Evolutionary conservation across 2,113 vertebrate genomes (phyloP).

Genomic region (Corythornis madagascariensis): DNA sequence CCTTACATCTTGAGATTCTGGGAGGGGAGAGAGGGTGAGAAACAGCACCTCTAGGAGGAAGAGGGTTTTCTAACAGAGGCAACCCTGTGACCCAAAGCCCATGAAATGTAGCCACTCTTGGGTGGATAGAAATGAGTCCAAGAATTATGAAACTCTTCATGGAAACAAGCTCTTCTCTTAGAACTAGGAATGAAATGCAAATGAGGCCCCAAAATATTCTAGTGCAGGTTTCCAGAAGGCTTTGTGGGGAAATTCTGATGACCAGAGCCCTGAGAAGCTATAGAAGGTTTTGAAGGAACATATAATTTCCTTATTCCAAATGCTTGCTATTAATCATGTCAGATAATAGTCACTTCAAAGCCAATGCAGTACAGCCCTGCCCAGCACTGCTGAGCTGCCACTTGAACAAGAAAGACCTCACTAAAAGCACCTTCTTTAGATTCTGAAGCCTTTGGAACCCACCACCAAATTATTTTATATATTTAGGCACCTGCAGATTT

Average conservation of each 20-base stretch:
- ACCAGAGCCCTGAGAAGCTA: background rate
- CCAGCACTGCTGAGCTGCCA: background rate
- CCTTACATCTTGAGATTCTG: background rate
- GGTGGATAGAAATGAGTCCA: background rate
- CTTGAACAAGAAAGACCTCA: background rate
- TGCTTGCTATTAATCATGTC: background rate
- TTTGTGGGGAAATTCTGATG: background rate
- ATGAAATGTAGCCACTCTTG: background rate
- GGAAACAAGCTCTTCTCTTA: background rate
- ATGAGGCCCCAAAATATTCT: background rate
- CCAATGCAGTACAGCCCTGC: too few relatives aligned
- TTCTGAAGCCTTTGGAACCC: background rate
- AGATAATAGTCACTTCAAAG: too few relatives aligned
- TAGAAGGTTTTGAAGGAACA: background rate
- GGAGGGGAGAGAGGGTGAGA: background rate
- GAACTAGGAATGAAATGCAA: background rate
- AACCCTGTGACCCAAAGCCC: background rate
- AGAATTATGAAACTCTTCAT: background rate
- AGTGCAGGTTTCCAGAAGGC: background rate
- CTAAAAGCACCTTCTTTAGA: background rate
- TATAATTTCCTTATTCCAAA: background rate
- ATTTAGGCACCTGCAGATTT: background rate
- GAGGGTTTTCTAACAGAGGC: background rate
- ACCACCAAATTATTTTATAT: rapidly evolving
- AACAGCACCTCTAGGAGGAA: background rate